Evolutionary conservation across 2,888 invertebrate genomes (phyloP).

Genomic region (Eupeodes latifasciatus): DNA sequence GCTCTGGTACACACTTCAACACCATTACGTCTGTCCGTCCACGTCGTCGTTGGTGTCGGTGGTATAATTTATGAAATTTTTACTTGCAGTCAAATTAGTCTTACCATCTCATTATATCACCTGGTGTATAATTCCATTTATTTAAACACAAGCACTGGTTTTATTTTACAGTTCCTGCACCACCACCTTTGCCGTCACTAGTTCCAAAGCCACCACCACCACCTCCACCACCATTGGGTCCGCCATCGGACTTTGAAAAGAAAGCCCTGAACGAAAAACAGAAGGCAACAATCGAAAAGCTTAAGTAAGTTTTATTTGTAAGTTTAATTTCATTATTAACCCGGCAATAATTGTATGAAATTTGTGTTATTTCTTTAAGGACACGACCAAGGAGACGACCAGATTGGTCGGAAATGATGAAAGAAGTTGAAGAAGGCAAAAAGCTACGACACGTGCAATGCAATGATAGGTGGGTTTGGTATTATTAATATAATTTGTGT

Average conservation of each 20-base stretch:
- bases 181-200: slow-evolving; percentile 83
- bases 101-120: slow-evolving; percentile 50
- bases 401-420: slow-evolving; percentile 96
- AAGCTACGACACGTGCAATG: slow-evolving; percentile 92
- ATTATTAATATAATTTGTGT: slow-evolving; percentile 5
- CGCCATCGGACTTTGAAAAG: slow-evolving; percentile 87
- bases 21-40: neutral
- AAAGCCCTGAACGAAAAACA: slow-evolving; percentile 87
- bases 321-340: slow-evolving; percentile 40
- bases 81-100: slow-evolving; percentile 33
- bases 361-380: slow-evolving; percentile 79
- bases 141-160: slow-evolving; percentile 49
- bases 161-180: slow-evolving; percentile 81
- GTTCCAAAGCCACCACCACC: slow-evolving; percentile 88
- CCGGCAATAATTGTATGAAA: slow-evolving; percentile 12
- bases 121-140: slow-evolving; percentile 37
- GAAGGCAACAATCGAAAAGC: slow-evolving; percentile 88
- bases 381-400: slow-evolving; percentile 92
- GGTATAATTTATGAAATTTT: slow-evolving; percentile 34
- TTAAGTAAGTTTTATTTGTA: slow-evolving; percentile 85
- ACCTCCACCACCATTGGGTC: slow-evolving; percentile 88
- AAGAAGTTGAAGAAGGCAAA: slow-evolving; percentile 93
- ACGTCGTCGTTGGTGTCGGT: no score
- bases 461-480: slow-evolving; percentile 88
- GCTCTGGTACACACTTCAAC: slow-evolving; percentile 14